Evolutionary conservation across 2,888 invertebrate species (phyloP).

Genomic region (Thalpophila matura): DNA sequence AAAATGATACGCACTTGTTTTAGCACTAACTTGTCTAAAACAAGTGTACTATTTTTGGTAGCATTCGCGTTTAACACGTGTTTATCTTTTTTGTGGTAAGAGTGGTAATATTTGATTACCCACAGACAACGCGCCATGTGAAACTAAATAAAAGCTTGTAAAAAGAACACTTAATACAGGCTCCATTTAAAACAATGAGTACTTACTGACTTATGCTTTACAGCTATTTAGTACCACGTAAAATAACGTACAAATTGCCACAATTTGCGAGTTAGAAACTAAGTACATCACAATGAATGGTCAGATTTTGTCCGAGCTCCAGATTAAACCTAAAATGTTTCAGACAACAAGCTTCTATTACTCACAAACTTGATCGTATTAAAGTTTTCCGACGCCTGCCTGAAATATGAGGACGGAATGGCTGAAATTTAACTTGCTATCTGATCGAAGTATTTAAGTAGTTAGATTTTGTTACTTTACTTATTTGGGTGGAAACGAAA

Average conservation of each 20-base stretch:
- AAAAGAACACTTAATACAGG: no score
- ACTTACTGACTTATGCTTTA: neutral
- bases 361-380: constrained; percentile 80
- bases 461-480: constrained; percentile 51
- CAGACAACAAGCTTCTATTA: constrained; percentile 78
- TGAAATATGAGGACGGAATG: constrained; percentile 77
- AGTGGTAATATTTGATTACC: no score
- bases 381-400: constrained; percentile 75
- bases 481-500: constrained; percentile 36
- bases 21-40: no score
- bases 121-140: no score
- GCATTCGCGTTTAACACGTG: no score
- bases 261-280: constrained; percentile 69
- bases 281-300: constrained; percentile 72
- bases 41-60: no score
- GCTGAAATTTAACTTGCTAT: constrained; percentile 69
- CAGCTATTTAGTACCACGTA: constrained; percentile 3
- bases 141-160: no score
- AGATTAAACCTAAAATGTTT: constrained; percentile 74
- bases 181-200: no score
- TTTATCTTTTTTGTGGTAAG: no score
- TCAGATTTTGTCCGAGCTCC: constrained; percentile 72
- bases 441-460: constrained; percentile 63
- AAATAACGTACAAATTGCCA: constrained; percentile 63
- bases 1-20: no score